These are phyloP conservation scores for Propithecus deckenii DNA, from an alignment of 2,797 vertebrate species.

Conservation along the genomic window DNA sequence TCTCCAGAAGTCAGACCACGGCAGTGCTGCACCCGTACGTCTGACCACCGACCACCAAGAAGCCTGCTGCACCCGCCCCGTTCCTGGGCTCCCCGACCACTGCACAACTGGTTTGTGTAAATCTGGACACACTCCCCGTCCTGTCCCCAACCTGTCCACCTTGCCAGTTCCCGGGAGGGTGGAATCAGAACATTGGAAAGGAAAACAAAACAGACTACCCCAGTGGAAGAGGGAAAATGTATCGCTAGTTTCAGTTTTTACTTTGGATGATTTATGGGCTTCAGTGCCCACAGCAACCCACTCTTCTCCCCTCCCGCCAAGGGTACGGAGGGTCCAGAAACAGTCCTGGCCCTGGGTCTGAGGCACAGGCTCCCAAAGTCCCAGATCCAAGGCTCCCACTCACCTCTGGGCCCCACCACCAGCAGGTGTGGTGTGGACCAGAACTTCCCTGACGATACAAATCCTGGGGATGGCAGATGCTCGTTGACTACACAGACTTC, in stretches of 20 bases:
- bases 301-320: background rate
- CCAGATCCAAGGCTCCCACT: background rate
- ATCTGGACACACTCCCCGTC: background rate
- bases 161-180: background rate
- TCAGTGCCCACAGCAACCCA: background rate
- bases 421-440: background rate
- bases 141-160: background rate
- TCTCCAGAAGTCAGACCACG: background rate
- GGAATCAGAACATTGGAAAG: background rate
- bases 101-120: background rate
- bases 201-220: background rate
- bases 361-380: background rate
- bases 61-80: fast-evolving
- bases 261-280: background rate
- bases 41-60: background rate
- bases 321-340: background rate
- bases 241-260: background rate
- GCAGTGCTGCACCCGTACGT: fast-evolving
- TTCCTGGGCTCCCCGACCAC: background rate
- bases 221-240: fast-evolving
- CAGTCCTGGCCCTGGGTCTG: background rate
- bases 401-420: background rate
- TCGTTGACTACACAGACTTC: background rate
- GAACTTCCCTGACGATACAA: background rate
- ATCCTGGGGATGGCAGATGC: background rate